phyloP scores from a whole-genome alignment of 35 echinoderm and acorn worm genomes.

The Eucidaris tribuloides region DNA sequence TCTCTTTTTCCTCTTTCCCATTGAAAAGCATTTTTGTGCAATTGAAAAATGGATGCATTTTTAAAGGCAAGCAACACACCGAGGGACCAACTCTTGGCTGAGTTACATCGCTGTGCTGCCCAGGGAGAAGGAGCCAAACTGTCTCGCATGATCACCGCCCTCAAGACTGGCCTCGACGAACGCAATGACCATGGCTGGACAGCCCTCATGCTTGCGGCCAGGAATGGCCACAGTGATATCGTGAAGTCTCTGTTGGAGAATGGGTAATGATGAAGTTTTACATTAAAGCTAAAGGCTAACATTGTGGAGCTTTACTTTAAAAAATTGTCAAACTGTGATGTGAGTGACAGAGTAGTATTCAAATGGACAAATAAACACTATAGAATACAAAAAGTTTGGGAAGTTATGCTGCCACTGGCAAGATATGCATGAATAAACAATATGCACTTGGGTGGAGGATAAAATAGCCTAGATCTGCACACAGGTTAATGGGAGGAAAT shows the following conservation, averaged over 20 bases:
- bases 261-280: slow-evolving; percentile 30
- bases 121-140: neutral
- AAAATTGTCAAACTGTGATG: neutral
- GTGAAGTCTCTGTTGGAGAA: slow-evolving; percentile 50
- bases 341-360: neutral
- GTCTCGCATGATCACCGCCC: neutral
- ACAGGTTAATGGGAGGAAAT: too few relatives aligned
- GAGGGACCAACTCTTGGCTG: neutral
- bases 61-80: neutral
- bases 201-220: slow-evolving; percentile 52
- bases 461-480: too few relatives aligned
- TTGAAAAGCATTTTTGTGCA: too few relatives aligned
- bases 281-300: neutral
- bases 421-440: too few relatives aligned
- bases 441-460: too few relatives aligned
- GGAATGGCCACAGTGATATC: slow-evolving; percentile 53
- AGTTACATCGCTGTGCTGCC: neutral
- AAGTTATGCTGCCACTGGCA: too few relatives aligned
- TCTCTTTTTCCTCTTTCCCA: too few relatives aligned
- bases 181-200: slow-evolving; percentile 69
- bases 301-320: neutral
- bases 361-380: neutral
- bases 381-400: too few relatives aligned
- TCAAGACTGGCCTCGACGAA: neutral
- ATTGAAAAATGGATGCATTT: neutral